Evolutionary conservation across 2,113 vertebrate genomes (phyloP).

Genomic region (Echinops telfairi): DNA sequence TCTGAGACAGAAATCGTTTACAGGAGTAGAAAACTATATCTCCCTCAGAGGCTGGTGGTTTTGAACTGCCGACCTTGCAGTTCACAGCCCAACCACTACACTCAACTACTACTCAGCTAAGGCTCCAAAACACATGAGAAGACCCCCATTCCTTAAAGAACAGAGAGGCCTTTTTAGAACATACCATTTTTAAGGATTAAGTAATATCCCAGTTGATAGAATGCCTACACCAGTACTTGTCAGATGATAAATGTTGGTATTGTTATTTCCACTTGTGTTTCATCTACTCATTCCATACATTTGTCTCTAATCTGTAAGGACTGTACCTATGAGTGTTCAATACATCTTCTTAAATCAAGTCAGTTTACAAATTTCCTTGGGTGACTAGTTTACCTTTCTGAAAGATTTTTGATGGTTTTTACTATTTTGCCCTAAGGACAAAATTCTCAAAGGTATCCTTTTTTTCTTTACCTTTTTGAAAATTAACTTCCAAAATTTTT

Average conservation of each 20-base stretch:
- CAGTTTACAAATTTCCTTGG: background rate
- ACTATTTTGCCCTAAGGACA: background rate
- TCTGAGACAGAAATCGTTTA: too few relatives aligned
- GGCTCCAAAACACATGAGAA: too few relatives aligned
- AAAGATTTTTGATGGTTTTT: conserved; percentile 1
- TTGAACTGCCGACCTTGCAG: too few relatives aligned
- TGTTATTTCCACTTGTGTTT: background rate
- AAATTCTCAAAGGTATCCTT: background rate
- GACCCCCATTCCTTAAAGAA: background rate
- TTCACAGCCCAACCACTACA: too few relatives aligned
- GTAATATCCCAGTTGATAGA: background rate
- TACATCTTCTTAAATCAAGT: background rate
- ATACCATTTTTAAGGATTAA: conserved; percentile 40
- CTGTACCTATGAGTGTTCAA: background rate
- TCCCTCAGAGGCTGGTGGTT: too few relatives aligned
- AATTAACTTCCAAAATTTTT: background rate
- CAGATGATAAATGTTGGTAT: background rate
- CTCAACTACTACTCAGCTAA: too few relatives aligned
- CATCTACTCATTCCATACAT: background rate
- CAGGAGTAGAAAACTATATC: too few relatives aligned
- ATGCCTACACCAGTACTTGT: background rate
- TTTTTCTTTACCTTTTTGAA: background rate
- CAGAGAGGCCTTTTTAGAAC: background rate
- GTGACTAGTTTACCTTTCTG: background rate
- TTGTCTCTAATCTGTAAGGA: conserved; percentile 2